Base-by-base conservation (phyloP, 2,888 invertebrate genomes). In the Drosophila subsilvestris region DNA sequence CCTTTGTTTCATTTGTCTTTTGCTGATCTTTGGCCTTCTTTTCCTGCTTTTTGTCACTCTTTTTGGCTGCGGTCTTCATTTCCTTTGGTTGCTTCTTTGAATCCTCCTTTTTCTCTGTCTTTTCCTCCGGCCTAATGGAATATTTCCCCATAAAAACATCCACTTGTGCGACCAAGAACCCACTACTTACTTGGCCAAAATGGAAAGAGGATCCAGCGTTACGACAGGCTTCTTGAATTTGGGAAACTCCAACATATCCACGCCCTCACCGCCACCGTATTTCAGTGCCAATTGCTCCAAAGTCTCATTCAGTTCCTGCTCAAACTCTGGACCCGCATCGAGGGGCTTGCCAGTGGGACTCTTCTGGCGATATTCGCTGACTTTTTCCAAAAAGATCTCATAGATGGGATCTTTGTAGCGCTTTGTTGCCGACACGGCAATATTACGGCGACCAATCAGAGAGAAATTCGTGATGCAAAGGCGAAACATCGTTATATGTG, bases 301-400 rank as follows among this genome's bases (percentile, higher is more conserved):
- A 9, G 57, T 45, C n/a, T 45, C 27, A 3, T 58, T 22, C 1
- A 70, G 42, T 14, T 69, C 71, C 29, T 10, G 14, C 6, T 69
- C 22, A n/a, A 29, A 54, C 17, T 71, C 71, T 0, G 71, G 71
- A 3, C 53, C 37, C 3, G 54, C 48, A 53, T 71, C 71, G 5
- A 54, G 10, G n/a, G 70, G 63, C 25, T 63, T 69, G 1, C 71
- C 71, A 5, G 44, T 32, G 17, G 71, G 71, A 45, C 57, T 71
- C 44, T 53, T 69, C 14, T 63, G 27, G 1, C 49, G 63, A 9
- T 58, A 71, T 20, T 71, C 71, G 0, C 63, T 63, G 3, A 63
- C 63, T 49, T 71, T 71, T 8, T 70, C 70, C 25, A 63, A 10
- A 6, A 71, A 71, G 22, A 37, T 10, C 9, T 54, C 43, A 9